A percentile compares a stretch with the other conserved stretches of the same genome.
These are phyloP conservation scores for Apamea crenata DNA, from an alignment of 2,888 invertebrate species.

Conservation along the genomic window DNA sequence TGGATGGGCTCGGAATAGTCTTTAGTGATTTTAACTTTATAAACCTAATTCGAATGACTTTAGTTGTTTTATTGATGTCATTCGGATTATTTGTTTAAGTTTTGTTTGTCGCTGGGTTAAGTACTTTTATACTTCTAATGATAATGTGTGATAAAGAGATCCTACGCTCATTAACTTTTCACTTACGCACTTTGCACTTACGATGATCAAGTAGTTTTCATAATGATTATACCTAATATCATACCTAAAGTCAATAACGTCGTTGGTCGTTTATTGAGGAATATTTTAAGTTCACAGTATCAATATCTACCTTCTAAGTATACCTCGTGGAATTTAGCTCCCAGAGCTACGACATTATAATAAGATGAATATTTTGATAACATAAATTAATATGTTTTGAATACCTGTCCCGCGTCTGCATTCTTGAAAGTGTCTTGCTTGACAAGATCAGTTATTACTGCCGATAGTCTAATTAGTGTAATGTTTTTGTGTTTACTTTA, in stretches of 20 bases:
- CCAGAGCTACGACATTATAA: slow-evolving; percentile 33
- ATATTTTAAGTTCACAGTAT: slow-evolving; percentile 33
- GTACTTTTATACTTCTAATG: neutral
- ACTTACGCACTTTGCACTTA: neutral
- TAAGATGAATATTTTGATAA: slow-evolving; percentile 48
- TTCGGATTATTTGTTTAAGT: slow-evolving; percentile 16
- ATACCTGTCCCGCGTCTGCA: slow-evolving; percentile 39
- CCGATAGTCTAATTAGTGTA: slow-evolving; percentile 19
- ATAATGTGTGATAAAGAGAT: neutral
- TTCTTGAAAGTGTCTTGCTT: slow-evolving; percentile 31
- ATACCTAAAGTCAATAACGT: slow-evolving; percentile 3
- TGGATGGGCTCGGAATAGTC: slow-evolving; percentile 41
- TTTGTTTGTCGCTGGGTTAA: neutral
- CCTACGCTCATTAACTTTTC: neutral
- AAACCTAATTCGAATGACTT: slow-evolving; percentile 42
- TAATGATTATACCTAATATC: neutral
- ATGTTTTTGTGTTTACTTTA: slow-evolving; percentile 25
- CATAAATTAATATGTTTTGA: slow-evolving; percentile 48
- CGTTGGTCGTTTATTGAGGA: slow-evolving; percentile 9
- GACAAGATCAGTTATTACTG: slow-evolving; percentile 7
- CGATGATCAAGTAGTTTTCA: too few relatives aligned
- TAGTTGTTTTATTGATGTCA: slow-evolving; percentile 33
- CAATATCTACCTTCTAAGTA: slow-evolving; percentile 40
- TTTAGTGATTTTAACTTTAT: slow-evolving; percentile 60
- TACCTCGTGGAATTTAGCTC: slow-evolving; percentile 47